Conservation (phyloP, 2,888 invertebrate species). For the Celastrina argiolus region DNA sequence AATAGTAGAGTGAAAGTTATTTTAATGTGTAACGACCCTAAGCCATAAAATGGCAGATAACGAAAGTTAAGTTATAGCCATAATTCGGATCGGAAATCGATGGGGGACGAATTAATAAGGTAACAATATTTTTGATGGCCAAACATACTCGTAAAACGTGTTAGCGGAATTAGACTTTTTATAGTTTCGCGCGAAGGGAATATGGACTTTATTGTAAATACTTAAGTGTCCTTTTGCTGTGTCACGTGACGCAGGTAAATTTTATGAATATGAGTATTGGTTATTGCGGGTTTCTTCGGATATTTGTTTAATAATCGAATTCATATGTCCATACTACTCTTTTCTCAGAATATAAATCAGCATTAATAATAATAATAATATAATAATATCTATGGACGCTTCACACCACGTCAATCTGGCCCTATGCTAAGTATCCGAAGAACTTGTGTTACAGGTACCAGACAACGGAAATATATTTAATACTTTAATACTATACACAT, state of each 20-base stretch:
- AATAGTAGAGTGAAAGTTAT: not conserved
- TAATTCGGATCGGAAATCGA: constrained; percentile 28
- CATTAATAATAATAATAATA: no score
- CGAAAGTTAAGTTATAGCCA: constrained; percentile 27
- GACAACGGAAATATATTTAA: no score
- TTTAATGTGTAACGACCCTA: not conserved
- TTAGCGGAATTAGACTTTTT: constrained; percentile 18
- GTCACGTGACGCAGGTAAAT: not conserved
- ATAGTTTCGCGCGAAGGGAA: not conserved
- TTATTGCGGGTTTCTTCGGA: constrained; percentile 1
- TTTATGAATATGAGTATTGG: constrained; percentile 6
- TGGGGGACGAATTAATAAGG: constrained; percentile 25
- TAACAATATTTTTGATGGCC: constrained; percentile 12
- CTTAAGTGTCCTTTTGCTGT: not conserved
- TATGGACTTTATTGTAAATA: not conserved
- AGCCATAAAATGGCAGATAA: constrained; percentile 20
- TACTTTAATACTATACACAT: no score
- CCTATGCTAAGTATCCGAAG: no score
- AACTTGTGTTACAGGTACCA: no score
- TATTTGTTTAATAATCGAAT: constrained; percentile 10
- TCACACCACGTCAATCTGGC: no score
- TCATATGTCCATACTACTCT: not conserved
- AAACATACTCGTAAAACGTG: not conserved
- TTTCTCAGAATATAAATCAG: not conserved
- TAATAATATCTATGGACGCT: no score